A percentile compares a stretch with the other conserved stretches of the same genome.
Evolutionary conservation across 2,113 vertebrate genomes (phyloP).

Genomic region (Neodon shergylaensis): DNA sequence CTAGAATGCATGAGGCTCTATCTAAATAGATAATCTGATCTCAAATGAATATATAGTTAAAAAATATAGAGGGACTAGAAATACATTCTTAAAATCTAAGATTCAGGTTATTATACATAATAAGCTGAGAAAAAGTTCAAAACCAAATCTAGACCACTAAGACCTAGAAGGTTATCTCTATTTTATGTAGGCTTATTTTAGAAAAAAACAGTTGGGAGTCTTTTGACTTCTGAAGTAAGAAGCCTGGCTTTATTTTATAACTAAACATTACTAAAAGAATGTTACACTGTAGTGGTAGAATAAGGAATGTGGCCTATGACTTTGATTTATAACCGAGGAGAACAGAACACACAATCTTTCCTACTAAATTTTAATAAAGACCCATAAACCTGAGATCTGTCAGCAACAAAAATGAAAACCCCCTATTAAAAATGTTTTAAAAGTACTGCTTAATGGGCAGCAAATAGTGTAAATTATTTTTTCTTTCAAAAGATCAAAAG

Average conservation of each 20-base stretch:
- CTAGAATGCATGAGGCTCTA: no score
- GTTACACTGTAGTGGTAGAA: not conserved
- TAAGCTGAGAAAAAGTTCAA: not conserved
- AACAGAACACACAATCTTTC: not conserved
- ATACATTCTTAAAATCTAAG: not conserved
- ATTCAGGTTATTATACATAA: not conserved
- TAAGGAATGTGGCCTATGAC: not conserved
- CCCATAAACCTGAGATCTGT: conserved; percentile 3
- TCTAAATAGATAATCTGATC: not conserved
- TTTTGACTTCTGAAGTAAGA: not conserved
- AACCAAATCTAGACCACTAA: not conserved
- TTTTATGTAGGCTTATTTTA: not conserved
- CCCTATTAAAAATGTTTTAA: not conserved
- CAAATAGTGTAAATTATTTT: not conserved
- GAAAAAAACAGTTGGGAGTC: not conserved
- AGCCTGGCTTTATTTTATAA: not conserved
- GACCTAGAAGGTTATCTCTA: not conserved
- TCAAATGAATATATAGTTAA: not conserved
- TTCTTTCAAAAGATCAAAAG: not conserved
- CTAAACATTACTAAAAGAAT: conserved; percentile 10
- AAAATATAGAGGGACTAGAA: not conserved
- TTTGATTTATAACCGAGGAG: not conserved
- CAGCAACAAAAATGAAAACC: not conserved
- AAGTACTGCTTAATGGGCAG: not conserved
- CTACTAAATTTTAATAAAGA: not conserved